These are phyloP conservation scores for Cantharis nigra DNA, from an alignment of 2,888 invertebrate genomes.

Conservation along the genomic window DNA sequence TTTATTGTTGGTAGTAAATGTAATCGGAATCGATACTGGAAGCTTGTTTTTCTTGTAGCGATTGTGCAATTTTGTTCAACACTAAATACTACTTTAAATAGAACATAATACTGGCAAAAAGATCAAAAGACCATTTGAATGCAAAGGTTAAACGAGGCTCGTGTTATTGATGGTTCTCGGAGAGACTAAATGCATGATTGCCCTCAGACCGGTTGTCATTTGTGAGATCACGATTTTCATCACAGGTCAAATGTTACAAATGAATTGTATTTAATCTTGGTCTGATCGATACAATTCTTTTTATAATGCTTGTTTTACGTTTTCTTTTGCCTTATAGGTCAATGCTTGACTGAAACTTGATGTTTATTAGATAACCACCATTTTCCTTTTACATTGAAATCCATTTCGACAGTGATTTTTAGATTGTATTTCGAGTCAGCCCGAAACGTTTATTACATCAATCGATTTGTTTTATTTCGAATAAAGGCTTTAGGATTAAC, in stretches of 20 bases:
- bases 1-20: constrained; percentile 2
- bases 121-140: constrained; percentile 25
- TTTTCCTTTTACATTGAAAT: neutral
- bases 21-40: neutral
- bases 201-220: constrained; percentile 28
- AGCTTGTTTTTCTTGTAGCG: neutral
- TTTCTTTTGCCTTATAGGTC: constrained; percentile 10
- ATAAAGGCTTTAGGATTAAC: neutral
- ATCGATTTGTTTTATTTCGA: neutral
- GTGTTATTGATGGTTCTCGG: constrained; percentile 27
- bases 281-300: constrained; percentile 20
- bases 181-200: constrained; percentile 28
- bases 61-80: constrained; percentile 8
- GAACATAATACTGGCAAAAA: constrained; percentile 21
- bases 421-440: neutral
- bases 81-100: constrained; percentile 5
- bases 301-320: constrained; percentile 13
- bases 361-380: neutral
- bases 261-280: constrained; percentile 24
- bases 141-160: constrained; percentile 24
- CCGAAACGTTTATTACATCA: neutral
- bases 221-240: constrained; percentile 25
- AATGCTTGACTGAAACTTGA: neutral
- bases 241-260: constrained; percentile 22
- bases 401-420: neutral